A percentile compares a stretch with the other conserved stretches of the same genome.
These are phyloP conservation scores for Drosophila monieri DNA, from an alignment of 2,888 invertebrate species.

Conservation along the genomic window DNA sequence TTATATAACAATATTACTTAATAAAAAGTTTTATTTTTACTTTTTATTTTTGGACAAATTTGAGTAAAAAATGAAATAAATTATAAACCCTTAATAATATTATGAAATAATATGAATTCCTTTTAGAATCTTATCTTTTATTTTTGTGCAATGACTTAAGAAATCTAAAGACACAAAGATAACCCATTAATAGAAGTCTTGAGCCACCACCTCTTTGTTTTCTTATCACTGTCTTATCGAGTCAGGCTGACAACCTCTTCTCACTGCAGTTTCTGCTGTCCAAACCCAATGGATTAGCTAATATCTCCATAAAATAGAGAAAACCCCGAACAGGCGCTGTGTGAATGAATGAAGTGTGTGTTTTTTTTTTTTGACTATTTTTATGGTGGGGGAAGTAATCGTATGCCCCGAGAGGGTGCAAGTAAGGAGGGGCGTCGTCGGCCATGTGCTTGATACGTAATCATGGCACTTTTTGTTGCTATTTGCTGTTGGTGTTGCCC, in stretches of 20 bases:
- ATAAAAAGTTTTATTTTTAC: too few relatives aligned
- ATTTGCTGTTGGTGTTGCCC: conserved; percentile 39
- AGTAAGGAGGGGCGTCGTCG: conserved; percentile 31
- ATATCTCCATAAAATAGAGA: conserved; percentile 13
- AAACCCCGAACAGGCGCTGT: conserved; percentile 23
- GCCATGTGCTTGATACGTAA: conserved; percentile 59
- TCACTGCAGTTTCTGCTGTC: not conserved
- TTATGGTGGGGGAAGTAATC: conserved; percentile 10
- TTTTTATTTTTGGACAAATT: too few relatives aligned
- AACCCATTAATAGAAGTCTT: conserved; percentile 2
- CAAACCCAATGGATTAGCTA: not conserved
- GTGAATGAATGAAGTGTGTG: conserved; percentile 42
- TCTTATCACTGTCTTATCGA: conserved; percentile 5
- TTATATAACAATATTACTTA: too few relatives aligned
- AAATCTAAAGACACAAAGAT: conserved; percentile 1
- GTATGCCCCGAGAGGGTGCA: conserved; percentile 20
- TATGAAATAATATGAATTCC: too few relatives aligned
- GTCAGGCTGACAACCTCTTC: not conserved
- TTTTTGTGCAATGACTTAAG: not conserved
- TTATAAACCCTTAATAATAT: too few relatives aligned
- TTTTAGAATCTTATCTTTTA: too few relatives aligned
- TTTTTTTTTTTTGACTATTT: conserved; percentile 13
- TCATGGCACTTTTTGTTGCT: conserved; percentile 41
- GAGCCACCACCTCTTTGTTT: not conserved
- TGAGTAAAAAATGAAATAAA: too few relatives aligned